Percentiles rank a stretch among this genome's conserved stretches.
Conservation (phyloP, 2,888 invertebrate species). For the Drosophila monieri region DNA sequence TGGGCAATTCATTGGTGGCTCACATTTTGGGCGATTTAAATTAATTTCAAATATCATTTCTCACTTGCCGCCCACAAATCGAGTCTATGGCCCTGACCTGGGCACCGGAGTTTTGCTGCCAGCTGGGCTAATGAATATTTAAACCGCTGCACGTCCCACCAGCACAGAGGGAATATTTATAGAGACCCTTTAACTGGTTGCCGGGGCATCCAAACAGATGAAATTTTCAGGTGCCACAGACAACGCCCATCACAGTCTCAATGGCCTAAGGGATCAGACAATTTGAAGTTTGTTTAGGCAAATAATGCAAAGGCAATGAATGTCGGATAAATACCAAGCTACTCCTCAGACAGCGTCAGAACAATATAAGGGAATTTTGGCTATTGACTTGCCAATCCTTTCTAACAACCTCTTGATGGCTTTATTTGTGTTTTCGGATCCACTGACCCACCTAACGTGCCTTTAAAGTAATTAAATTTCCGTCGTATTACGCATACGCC, state of each 20-base stretch:
- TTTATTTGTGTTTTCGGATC: constrained; percentile 30
- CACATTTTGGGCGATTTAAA: constrained; percentile 72
- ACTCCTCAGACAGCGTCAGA: not conserved
- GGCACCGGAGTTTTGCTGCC: constrained; percentile 23
- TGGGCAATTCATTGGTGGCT: constrained; percentile 62
- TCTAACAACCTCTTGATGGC: constrained; percentile 15
- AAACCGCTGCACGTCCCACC: constrained; percentile 62
- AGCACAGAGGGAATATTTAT: constrained; percentile 18
- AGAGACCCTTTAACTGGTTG: constrained; percentile 41
- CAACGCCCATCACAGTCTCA: not conserved
- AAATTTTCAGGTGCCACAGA: constrained; percentile 54
- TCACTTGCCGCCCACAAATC: constrained; percentile 42
- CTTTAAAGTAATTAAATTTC: constrained; percentile 63
- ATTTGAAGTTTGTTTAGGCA: constrained; percentile 70
- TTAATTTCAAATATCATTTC: constrained; percentile 75
- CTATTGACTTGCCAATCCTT: not conserved
- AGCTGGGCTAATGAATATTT: constrained; percentile 72
- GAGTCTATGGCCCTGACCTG: constrained; percentile 55
- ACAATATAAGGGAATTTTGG: not conserved
- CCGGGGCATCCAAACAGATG: constrained; percentile 58
- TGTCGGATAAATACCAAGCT: constrained; percentile 40
- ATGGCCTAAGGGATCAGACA: constrained; percentile 13
- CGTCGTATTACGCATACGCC: constrained; percentile 57
- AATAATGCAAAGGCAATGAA: constrained; percentile 12
- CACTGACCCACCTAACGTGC: constrained; percentile 22